Conservation (phyloP, 2,888 invertebrate species). For the Heliconius sara region DNA sequence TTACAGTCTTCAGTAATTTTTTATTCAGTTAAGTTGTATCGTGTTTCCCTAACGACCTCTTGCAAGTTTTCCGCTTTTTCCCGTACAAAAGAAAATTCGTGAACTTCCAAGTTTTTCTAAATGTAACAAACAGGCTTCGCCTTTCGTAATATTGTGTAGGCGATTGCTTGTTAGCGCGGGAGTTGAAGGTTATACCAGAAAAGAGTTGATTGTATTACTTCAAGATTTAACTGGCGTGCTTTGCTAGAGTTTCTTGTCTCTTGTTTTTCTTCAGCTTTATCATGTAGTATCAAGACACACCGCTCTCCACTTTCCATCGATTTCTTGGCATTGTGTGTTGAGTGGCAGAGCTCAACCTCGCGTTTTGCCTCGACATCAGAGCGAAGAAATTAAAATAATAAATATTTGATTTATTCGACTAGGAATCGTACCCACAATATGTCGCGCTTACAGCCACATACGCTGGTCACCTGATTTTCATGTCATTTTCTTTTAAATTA, state of each 20-base stretch:
- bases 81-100: constrained; percentile 38
- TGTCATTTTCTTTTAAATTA: too few relatives aligned
- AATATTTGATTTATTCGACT: background rate
- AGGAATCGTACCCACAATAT: background rate
- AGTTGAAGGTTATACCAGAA: constrained; percentile 20
- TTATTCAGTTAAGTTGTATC: constrained; percentile 44
- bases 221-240: background rate
- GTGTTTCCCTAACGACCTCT: constrained; percentile 45
- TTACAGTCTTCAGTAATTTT: constrained; percentile 42
- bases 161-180: constrained; percentile 26
- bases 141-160: constrained; percentile 24
- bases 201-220: constrained; percentile 4
- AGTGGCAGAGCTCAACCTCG: background rate
- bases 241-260: background rate
- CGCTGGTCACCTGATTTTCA: background rate
- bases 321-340: background rate
- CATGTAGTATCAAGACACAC: background rate
- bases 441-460: background rate
- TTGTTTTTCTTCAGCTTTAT: background rate
- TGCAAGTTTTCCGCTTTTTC: constrained; percentile 40
- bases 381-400: background rate
- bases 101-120: constrained; percentile 27
- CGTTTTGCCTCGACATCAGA: background rate
- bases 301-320: background rate
- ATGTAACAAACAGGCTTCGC: constrained; percentile 2